Conservation (phyloP, 2,797 vertebrate species). For the Scleropages formosus region DNA sequence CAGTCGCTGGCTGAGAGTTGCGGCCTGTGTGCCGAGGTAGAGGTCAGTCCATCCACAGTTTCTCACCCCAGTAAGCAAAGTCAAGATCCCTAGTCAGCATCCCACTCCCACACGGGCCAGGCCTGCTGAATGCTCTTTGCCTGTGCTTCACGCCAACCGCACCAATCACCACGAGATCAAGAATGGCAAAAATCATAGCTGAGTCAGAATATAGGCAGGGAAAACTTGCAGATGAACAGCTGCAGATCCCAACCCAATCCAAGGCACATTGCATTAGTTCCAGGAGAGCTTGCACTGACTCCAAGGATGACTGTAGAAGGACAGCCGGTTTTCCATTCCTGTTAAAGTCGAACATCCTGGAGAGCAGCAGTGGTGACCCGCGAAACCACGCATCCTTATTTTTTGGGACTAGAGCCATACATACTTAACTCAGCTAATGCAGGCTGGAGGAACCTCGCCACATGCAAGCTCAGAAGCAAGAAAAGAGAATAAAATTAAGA, state of each 20-base stretch:
- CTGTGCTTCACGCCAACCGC: conserved; percentile 42
- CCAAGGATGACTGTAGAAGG: neutral
- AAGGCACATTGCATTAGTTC: conserved; percentile 22
- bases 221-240: conserved; percentile 54
- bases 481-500: neutral
- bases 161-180: conserved; percentile 56
- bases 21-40: conserved; percentile 1
- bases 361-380: neutral
- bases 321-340: neutral
- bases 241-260: conserved; percentile 57
- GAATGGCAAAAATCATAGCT: conserved; percentile 47
- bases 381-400: neutral
- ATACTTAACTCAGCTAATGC: neutral
- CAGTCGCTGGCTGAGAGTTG: neutral
- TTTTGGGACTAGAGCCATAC: neutral
- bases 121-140: conserved; percentile 57
- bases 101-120: conserved; percentile 57
- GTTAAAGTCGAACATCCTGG: conserved; percentile 7
- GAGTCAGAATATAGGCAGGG: conserved; percentile 39
- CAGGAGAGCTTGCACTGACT: neutral
- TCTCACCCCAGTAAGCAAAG: conserved; percentile 23
- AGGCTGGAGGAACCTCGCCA: neutral
- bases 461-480: neutral
- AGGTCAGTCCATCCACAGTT: conserved; percentile 7
- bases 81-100: conserved; percentile 48